These are phyloP conservation scores for Holacanthus passer DNA, from an alignment of 2,113 vertebrate species.

Conservation along the genomic window DNA sequence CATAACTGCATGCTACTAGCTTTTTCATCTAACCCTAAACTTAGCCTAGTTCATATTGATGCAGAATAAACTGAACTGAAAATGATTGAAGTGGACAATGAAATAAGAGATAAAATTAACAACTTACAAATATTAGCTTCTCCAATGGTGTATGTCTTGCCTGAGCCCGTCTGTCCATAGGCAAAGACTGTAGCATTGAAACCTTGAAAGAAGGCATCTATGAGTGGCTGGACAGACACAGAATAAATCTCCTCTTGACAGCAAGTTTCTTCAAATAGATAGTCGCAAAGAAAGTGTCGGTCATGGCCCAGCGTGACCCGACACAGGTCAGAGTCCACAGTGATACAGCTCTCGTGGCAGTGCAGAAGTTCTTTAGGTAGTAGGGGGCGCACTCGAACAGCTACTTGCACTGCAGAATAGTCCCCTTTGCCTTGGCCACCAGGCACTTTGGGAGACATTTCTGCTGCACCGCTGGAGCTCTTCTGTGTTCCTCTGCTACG, in stretches of 20 bases:
- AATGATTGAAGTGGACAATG: neutral
- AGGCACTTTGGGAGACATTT: conserved; percentile 90
- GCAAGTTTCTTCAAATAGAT: conserved; percentile 88
- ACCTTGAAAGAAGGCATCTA: conserved; percentile 94
- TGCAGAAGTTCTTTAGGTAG: conserved; percentile 92
- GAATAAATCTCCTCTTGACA: conserved; percentile 91
- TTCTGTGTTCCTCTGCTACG: conserved; percentile 40
- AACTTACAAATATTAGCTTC: conserved; percentile 94
- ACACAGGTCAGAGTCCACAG: conserved; percentile 78
- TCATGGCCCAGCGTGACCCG: conserved; percentile 89
- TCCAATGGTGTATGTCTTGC: conserved; percentile 96
- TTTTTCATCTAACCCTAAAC: neutral
- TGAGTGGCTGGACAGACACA: conserved; percentile 90
- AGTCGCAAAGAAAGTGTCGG: conserved; percentile 90
- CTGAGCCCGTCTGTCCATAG: conserved; percentile 96
- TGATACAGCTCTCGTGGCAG: conserved; percentile 91
- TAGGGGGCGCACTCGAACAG: conserved; percentile 91
- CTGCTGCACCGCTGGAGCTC: conserved; percentile 39
- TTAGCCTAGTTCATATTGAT: neutral
- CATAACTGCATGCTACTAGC: neutral
- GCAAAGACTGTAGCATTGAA: conserved; percentile 96
- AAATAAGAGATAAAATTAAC: neutral
- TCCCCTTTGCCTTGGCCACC: conserved; percentile 82
- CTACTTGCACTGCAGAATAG: conserved; percentile 89
- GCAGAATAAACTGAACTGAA: neutral